Conservation (phyloP, 64 coral and sea anemone species). For the Anthopleura sola region DNA sequence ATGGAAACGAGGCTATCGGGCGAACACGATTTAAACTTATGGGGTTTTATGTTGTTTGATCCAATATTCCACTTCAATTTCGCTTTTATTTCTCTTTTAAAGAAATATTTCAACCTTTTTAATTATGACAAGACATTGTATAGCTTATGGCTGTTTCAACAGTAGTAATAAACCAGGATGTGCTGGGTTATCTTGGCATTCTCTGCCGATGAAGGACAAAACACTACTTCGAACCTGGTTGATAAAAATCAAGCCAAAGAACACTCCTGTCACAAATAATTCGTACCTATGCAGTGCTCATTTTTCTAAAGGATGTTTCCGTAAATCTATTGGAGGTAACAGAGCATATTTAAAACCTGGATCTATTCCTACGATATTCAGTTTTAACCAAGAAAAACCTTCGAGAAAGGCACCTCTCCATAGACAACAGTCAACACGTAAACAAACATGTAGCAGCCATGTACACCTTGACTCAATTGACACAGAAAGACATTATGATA, state of each 20-base stretch:
- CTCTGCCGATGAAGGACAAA: neutral
- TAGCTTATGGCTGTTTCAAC: conserved; percentile 35
- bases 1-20: too few relatives aligned
- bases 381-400: neutral
- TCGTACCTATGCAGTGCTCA: conserved; percentile 31
- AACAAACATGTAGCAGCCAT: neutral
- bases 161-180: conserved; percentile 35
- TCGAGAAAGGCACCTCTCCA: neutral
- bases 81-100: too few relatives aligned
- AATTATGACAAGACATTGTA: conserved; percentile 16
- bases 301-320: neutral
- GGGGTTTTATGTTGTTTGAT: too few relatives aligned
- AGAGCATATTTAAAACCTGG: neutral
- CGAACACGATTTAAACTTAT: too few relatives aligned
- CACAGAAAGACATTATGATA: neutral
- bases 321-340: neutral
- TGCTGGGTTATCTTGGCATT: conserved; percentile 31
- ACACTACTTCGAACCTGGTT: neutral
- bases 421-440: neutral
- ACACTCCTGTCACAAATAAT: conserved; percentile 21
- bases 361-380: neutral
- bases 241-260: neutral
- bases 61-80: too few relatives aligned
- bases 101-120: too few relatives aligned
- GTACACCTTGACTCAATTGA: neutral